Evolutionary conservation across 2,797 vertebrate genomes (phyloP).

Genomic region (Bucorvus abyssinicus): DNA sequence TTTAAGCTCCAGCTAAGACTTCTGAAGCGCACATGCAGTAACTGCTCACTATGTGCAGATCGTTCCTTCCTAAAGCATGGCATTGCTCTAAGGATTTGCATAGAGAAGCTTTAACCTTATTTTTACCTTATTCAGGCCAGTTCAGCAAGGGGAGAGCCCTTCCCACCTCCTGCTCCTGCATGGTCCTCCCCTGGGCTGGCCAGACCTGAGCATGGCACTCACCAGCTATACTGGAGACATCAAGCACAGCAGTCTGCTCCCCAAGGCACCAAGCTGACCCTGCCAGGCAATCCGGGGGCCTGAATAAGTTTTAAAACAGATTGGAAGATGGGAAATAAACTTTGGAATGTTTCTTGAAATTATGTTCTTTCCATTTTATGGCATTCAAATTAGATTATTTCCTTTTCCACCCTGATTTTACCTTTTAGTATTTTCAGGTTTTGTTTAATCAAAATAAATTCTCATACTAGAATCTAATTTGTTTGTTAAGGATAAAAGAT

Average conservation of each 20-base stretch:
- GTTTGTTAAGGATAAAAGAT: background rate
- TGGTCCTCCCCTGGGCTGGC: background rate
- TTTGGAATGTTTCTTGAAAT: background rate
- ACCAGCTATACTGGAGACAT: background rate
- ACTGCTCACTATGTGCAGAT: background rate
- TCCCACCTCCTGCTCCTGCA: background rate
- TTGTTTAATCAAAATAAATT: background rate
- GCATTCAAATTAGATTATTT: background rate
- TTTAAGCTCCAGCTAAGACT: background rate
- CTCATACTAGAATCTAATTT: background rate
- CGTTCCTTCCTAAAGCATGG: background rate
- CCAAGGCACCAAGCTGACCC: fast-evolving
- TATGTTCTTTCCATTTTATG: background rate
- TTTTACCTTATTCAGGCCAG: background rate
- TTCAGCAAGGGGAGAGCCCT: background rate
- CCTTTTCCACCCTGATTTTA: background rate
- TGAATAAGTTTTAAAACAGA: background rate
- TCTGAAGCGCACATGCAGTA: background rate
- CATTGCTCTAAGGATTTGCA: background rate
- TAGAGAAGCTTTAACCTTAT: background rate
- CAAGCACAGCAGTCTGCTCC: fast-evolving
- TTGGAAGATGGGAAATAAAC: background rate
- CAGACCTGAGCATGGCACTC: fast-evolving
- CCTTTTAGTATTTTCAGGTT: background rate
- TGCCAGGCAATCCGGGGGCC: background rate